Conservation (phyloP, 1,140 invertebrate genomes). For the Cherax destructor region DNA sequence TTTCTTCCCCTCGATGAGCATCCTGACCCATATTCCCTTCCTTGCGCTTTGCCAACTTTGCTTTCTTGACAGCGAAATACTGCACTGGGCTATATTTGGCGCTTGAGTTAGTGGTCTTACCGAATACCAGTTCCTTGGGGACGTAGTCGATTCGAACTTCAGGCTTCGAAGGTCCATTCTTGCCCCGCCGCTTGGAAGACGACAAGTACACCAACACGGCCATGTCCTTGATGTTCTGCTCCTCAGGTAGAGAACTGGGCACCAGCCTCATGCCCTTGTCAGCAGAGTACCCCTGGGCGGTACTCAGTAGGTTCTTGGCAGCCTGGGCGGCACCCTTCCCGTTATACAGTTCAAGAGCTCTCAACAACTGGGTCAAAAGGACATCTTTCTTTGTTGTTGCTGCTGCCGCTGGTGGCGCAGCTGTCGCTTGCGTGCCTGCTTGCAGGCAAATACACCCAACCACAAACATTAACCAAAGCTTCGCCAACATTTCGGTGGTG, state of each 20-base stretch:
- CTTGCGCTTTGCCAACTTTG: not conserved
- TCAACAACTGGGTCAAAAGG: constrained; percentile 1
- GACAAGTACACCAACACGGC: not conserved
- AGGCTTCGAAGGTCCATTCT: not conserved
- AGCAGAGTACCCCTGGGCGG: not conserved
- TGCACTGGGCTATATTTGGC: not conserved
- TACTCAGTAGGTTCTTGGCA: not conserved
- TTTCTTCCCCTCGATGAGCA: not conserved
- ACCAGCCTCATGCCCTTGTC: not conserved
- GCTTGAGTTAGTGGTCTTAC: not conserved
- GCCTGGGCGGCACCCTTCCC: not conserved
- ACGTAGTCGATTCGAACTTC: not conserved
- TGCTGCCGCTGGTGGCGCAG: not conserved
- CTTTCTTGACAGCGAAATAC: not conserved
- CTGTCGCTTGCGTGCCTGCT: not conserved
- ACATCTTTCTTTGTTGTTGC: not conserved
- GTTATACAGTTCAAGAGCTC: not conserved
- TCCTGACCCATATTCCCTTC: not conserved
- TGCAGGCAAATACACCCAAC: not conserved
- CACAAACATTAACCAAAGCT: not conserved
- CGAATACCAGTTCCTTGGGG: not conserved
- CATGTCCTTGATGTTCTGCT: not conserved
- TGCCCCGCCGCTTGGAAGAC: not conserved
- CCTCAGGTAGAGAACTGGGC: not conserved
- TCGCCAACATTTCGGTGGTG: not conserved